Base-by-base conservation (phyloP, 2,113 vertebrate species). In the Corythornis madagascariensis region DNA sequence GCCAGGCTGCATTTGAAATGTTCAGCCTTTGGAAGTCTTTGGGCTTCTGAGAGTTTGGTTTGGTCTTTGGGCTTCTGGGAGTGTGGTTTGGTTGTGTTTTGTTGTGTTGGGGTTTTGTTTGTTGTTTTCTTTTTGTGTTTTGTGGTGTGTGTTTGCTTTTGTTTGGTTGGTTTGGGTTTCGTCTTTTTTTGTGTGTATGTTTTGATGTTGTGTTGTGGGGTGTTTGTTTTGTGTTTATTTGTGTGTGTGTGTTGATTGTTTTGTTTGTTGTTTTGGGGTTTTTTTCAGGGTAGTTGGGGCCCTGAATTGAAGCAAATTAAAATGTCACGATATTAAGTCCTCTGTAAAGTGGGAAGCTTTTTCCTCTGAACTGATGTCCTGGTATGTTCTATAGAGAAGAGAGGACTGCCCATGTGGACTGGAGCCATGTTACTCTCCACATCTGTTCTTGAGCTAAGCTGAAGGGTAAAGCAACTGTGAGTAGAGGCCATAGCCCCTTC, bases 381-480 rank as follows among this genome's bases (percentile, higher is more conserved):
- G 25, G 19, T 71, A 55, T 31, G 42, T 18, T 59, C 69, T 70
- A 42, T 21, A 45, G 45, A 80, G 72, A 52, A 71, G 74, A 88
- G 26, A 55, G 26, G 57, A 38, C 52, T 86, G 76, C 28, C 64
- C 7, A 0, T 28, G 47, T 83, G 64, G 47, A 47, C 90, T 66
- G 80, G 47, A 81, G 64, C 52, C 80, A 47, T 4, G 21, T 80
- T 66, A 55, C 33, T 79, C 47, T 31, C n/a, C 57, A 75, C 64
- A 86, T 84, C 69, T 82, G 47, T 12, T 75, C 83, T 81, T 31
- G 70, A 80, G 69, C 64, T 88, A 78, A 86, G 61, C 69, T 88
- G 80, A 78, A 78, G 80, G 33, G 81, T 92, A 90, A 95, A 92
- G 53, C 20, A 57, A 53, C 57, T 65, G 43, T 40, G 79, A 88